phyloP scores from a whole-genome alignment of 2,888 invertebrate genomes.

The Ecdyonurus torrentis region DNA sequence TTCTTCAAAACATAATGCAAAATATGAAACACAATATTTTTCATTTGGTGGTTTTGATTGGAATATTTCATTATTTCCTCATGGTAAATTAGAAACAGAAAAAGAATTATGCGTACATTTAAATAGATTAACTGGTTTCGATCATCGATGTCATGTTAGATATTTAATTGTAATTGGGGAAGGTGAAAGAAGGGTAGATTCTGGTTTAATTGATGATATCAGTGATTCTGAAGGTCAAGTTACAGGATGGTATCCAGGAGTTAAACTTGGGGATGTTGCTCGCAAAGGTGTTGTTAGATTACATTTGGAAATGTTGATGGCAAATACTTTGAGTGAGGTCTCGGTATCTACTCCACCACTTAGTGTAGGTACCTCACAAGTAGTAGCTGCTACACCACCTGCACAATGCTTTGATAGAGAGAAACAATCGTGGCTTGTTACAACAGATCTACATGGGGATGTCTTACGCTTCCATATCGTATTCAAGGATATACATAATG shows the following conservation, averaged over 20 bases:
- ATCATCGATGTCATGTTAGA: conserved; percentile 57
- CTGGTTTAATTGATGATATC: conserved; percentile 50
- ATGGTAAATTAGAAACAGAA: conserved; percentile 21
- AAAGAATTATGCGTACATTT: conserved; percentile 38
- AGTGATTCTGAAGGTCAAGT: conserved; percentile 53
- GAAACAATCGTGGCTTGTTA: conserved; percentile 59
- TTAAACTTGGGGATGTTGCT: conserved; percentile 37
- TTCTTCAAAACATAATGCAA: conserved; percentile 15
- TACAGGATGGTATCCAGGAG: conserved; percentile 50
- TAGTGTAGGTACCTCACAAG: conserved; percentile 1
- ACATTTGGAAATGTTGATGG: conserved; percentile 55
- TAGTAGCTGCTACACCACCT: conserved; percentile 27
- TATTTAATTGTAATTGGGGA: conserved; percentile 53
- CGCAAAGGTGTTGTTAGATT: conserved; percentile 45
- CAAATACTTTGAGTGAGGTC: conserved; percentile 47
- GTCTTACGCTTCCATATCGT: conserved; percentile 55
- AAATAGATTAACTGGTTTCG: conserved; percentile 61
- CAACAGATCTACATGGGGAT: conserved; percentile 61
- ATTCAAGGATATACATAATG: conserved; percentile 58
- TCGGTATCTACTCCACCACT: conserved; percentile 19
- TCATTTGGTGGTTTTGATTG: conserved; percentile 69
- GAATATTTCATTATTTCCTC: conserved; percentile 45
- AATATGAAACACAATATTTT: conserved; percentile 49
- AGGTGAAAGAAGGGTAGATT: conserved; percentile 46
- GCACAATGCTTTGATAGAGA: conserved; percentile 57